Conservation (phyloP, 2,113 vertebrate species). For the Enhydra lutris region DNA sequence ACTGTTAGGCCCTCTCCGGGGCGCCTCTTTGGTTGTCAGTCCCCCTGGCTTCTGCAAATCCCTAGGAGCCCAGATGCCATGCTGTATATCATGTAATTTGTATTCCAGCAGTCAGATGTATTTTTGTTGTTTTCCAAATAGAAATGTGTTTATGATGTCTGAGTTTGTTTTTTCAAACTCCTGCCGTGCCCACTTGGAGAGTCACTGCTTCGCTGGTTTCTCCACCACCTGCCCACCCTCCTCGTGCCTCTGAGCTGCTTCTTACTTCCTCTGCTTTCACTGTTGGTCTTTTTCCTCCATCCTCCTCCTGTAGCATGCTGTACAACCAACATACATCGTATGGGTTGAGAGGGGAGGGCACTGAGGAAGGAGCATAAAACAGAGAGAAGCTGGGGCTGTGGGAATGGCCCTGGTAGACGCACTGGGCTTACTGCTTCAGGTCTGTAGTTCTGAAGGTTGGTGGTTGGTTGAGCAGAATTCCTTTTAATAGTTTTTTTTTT, state of each 20-base stretch:
- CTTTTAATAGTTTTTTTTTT: background rate
- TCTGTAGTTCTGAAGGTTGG: background rate
- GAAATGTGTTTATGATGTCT: background rate
- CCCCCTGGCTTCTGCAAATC: background rate
- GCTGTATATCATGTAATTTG: constrained; percentile 14
- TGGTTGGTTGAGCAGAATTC: background rate
- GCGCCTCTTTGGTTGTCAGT: background rate
- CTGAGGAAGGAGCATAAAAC: background rate
- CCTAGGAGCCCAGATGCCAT: background rate
- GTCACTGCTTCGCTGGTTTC: background rate
- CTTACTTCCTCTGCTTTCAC: constrained; percentile 35
- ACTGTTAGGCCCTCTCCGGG: background rate
- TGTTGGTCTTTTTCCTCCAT: background rate
- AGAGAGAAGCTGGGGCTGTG: background rate
- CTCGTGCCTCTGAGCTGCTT: background rate
- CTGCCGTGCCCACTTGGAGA: background rate
- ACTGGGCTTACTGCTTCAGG: background rate
- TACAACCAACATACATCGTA: background rate
- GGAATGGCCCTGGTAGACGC: background rate
- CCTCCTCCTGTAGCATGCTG: background rate
- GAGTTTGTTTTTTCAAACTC: background rate
- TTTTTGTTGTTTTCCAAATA: constrained; percentile 34
- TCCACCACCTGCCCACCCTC: background rate
- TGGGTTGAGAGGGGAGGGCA: background rate
- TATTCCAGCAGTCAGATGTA: background rate